Evolutionary conservation across 2,113 vertebrate species (phyloP).

Genomic region (Vulpes lagopus): DNA sequence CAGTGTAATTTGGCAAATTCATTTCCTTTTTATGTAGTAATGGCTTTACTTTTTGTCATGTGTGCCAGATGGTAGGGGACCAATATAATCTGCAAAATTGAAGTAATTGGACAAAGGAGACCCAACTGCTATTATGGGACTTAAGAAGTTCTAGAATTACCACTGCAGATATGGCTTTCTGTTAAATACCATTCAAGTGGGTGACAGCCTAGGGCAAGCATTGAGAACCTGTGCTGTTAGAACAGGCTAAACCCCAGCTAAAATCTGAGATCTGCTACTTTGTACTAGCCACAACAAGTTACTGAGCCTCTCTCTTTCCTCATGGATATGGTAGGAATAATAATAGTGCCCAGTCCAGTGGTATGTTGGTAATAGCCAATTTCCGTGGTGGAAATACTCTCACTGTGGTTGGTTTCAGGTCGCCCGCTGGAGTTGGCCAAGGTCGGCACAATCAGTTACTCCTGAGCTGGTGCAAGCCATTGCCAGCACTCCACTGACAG

Average conservation of each 20-base stretch:
- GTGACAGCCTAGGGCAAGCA: neutral
- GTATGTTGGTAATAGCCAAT: neutral
- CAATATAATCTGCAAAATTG: neutral
- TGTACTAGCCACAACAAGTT: neutral
- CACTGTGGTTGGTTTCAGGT: neutral
- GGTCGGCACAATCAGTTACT: neutral
- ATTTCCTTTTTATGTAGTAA: conserved; percentile 28
- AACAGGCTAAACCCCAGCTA: neutral
- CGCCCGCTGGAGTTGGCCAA: neutral
- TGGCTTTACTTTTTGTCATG: conserved; percentile 18
- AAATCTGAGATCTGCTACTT: conserved; percentile 23
- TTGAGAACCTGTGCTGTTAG: neutral
- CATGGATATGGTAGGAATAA: neutral
- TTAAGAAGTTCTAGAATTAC: conserved; percentile 22
- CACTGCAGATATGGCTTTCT: neutral
- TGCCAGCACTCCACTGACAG: neutral
- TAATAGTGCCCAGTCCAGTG: neutral
- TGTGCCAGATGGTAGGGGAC: conserved; percentile 1
- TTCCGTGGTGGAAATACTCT: neutral
- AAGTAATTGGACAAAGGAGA: conserved; percentile 4
- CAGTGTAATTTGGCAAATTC: neutral
- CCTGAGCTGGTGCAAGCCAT: neutral
- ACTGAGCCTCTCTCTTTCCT: neutral
- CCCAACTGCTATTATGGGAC: neutral
- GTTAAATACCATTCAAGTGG: neutral